These are phyloP conservation scores for Pelobates cultripes DNA, from an alignment of 2,797 vertebrate species.

Conservation along the genomic window DNA sequence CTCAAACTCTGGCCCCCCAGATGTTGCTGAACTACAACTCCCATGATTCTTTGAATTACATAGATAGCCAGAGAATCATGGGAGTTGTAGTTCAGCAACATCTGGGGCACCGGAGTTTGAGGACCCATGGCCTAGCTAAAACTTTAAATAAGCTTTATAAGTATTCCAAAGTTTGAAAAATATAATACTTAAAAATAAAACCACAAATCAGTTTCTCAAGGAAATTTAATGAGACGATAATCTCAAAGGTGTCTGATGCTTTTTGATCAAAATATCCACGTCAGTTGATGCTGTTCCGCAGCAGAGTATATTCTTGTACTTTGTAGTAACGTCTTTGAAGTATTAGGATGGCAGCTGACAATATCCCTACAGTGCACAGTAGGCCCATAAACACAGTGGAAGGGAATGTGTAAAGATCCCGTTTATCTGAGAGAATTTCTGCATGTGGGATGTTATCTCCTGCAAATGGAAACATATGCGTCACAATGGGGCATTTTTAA, in stretches of 20 bases:
- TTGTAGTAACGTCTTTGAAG: slow-evolving; percentile 16
- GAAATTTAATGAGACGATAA: background rate
- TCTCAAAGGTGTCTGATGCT: background rate
- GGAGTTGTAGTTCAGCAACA: no score
- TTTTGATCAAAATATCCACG: background rate
- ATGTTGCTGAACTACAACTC: no score
- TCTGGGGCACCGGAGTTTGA: no score
- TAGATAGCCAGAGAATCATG: no score
- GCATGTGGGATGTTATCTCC: background rate
- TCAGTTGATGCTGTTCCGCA: background rate
- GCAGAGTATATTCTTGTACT: background rate
- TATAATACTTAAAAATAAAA: no score
- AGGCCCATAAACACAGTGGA: background rate
- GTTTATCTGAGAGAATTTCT: background rate
- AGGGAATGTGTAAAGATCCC: background rate
- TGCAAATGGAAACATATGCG: background rate
- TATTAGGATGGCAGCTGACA: slow-evolving; percentile 1
- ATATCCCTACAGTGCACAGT: background rate
- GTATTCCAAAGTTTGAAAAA: no score
- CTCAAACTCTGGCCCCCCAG: no score
- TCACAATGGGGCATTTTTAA: background rate
- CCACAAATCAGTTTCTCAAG: background rate
- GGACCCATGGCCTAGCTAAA: no score
- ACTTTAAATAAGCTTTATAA: no score
- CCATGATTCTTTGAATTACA: no score